These are phyloP conservation scores for Thecocarcelia acutangulata DNA, from an alignment of 2,888 invertebrate species.

Conservation along the genomic window DNA sequence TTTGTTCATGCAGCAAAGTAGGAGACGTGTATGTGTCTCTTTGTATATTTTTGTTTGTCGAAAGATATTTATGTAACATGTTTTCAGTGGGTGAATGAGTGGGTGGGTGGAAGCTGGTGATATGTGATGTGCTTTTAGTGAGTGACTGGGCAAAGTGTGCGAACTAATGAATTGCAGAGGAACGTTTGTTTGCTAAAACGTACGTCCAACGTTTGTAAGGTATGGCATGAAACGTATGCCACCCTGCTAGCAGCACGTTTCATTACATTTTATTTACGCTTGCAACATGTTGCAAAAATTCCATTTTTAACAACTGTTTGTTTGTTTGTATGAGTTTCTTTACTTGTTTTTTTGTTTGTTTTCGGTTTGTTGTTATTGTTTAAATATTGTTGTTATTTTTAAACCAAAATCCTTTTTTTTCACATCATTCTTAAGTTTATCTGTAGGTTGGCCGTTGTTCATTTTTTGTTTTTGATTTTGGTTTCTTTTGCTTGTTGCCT, in stretches of 20 bases:
- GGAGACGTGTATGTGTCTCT: too few species aligned
- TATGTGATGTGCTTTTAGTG: neutral
- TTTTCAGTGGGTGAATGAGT: neutral
- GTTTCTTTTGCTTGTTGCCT: slow-evolving; percentile 34
- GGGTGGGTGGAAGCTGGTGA: neutral
- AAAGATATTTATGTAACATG: too few species aligned
- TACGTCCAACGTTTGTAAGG: neutral
- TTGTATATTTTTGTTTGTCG: too few species aligned
- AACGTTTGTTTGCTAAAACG: slow-evolving; percentile 29
- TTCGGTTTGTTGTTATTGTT: slow-evolving; percentile 1
- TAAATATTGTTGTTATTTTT: slow-evolving; percentile 31
- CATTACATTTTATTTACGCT: slow-evolving; percentile 70
- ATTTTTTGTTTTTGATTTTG: slow-evolving; percentile 5
- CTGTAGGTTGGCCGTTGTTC: slow-evolving; percentile 11
- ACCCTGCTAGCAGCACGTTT: slow-evolving; percentile 68
- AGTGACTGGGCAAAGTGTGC: slow-evolving; percentile 25
- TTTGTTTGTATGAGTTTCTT: neutral
- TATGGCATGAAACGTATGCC: slow-evolving; percentile 17
- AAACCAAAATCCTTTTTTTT: slow-evolving; percentile 17
- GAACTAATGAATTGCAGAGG: slow-evolving; percentile 11
- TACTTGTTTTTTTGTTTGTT: neutral
- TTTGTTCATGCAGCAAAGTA: too few species aligned
- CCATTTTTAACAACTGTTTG: slow-evolving; percentile 55
- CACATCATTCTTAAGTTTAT: slow-evolving; percentile 18
- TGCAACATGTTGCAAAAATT: slow-evolving; percentile 71